A percentile compares a stretch with the other conserved stretches of the same genome.
These are phyloP conservation scores for Zaprionus nigranus DNA, from an alignment of 1,140 invertebrate species.

Conservation along the genomic window DNA sequence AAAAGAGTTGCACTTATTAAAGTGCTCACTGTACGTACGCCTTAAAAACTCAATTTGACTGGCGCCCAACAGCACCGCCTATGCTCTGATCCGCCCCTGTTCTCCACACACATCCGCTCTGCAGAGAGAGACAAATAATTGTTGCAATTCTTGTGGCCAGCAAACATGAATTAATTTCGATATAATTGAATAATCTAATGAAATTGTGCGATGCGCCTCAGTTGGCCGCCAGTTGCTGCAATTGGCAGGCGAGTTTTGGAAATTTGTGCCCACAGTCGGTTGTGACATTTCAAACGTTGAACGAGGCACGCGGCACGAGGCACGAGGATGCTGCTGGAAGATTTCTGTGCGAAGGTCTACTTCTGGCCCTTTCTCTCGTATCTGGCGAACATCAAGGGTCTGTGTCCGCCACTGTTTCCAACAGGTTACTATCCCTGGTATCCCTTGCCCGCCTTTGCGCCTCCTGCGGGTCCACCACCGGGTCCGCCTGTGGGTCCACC, in stretches of 20 bases:
- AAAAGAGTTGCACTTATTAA: neutral
- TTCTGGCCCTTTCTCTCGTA: slow-evolving; percentile 82
- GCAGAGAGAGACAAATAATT: slow-evolving; percentile 30
- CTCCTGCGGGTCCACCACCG: slow-evolving; percentile 40
- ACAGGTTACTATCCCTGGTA: slow-evolving; percentile 77
- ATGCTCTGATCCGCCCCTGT: slow-evolving; percentile 42
- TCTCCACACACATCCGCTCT: neutral
- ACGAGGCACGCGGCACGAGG: slow-evolving; percentile 24
- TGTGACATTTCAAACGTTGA: slow-evolving; percentile 36
- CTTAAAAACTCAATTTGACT: neutral
- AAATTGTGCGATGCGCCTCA: slow-evolving; percentile 38
- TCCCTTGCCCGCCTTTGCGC: slow-evolving; percentile 50
- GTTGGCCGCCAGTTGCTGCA: slow-evolving; percentile 59
- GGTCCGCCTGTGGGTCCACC: too few relatives aligned
- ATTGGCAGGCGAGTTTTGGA: too few relatives aligned
- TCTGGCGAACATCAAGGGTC: slow-evolving; percentile 76
- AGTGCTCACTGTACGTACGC: neutral
- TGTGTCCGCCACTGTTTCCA: slow-evolving; percentile 74
- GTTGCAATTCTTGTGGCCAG: slow-evolving; percentile 35
- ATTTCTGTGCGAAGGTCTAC: slow-evolving; percentile 78
- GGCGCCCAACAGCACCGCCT: neutral
- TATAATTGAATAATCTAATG: slow-evolving; percentile 67
- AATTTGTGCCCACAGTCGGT: slow-evolving; percentile 45
- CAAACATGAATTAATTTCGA: slow-evolving; percentile 27
- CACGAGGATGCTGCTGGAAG: slow-evolving; percentile 69